These are phyloP conservation scores for Archips xylosteana DNA, from an alignment of 2,888 invertebrate species.

Conservation along the genomic window DNA sequence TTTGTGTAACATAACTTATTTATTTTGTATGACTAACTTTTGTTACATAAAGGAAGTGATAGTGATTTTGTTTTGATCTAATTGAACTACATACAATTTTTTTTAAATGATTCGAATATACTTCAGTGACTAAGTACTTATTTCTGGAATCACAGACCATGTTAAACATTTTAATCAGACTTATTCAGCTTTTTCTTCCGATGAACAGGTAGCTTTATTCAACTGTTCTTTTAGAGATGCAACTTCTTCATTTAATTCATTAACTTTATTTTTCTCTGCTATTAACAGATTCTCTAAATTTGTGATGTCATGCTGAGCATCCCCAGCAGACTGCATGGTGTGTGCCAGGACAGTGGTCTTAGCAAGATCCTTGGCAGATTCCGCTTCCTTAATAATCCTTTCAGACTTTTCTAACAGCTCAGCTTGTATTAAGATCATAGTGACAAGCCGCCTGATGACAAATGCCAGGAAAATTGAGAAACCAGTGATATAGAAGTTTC, in stretches of 20 bases:
- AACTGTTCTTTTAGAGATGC: constrained; percentile 64
- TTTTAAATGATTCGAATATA: not conserved
- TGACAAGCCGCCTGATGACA: constrained; percentile 87
- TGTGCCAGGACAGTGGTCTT: constrained; percentile 63
- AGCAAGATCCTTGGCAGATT: constrained; percentile 84
- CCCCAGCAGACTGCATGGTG: constrained; percentile 54
- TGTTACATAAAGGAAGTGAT: no score
- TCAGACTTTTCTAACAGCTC: constrained; percentile 86
- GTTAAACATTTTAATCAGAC: not conserved
- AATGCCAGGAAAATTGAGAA: constrained; percentile 90
- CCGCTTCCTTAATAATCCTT: constrained; percentile 89
- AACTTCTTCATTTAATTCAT: constrained; percentile 61
- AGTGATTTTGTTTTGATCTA: no score
- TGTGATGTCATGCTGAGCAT: constrained; percentile 53
- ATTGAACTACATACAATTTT: no score
- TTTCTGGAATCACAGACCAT: constrained; percentile 15
- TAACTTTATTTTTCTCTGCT: constrained; percentile 56
- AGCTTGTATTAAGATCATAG: constrained; percentile 88
- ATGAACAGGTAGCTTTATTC: constrained; percentile 52
- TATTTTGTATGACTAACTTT: no score
- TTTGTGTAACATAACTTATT: no score
- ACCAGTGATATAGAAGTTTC: constrained; percentile 93
- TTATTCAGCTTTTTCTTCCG: constrained; percentile 57
- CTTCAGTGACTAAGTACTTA: not conserved
- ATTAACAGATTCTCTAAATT: constrained; percentile 57